Evolutionary conservation across 1,140 invertebrate genomes (phyloP).

Genomic region (Bombus soroeensis): DNA sequence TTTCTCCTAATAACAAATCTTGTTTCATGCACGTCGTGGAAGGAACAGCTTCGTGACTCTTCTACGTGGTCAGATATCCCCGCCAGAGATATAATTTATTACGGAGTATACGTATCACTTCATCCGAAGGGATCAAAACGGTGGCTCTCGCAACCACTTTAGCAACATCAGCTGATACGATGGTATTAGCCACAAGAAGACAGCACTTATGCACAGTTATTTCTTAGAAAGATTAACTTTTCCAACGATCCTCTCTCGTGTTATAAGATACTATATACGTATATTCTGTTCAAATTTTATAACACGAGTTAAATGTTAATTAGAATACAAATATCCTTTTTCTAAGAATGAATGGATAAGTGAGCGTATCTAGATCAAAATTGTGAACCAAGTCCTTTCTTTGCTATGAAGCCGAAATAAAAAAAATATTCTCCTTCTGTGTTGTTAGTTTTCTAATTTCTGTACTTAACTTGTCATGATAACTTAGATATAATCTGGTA

Average conservation of each 20-base stretch:
- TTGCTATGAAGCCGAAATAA: too few species aligned
- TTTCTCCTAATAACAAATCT: neutral
- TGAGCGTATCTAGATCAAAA: too few species aligned
- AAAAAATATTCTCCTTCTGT: too few species aligned
- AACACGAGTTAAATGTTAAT: neutral
- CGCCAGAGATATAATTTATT: slow-evolving; percentile 1
- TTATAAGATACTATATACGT: neutral
- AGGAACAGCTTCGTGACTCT: neutral
- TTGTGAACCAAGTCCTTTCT: too few species aligned
- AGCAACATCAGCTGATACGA: neutral
- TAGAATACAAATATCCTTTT: too few species aligned
- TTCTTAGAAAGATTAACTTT: neutral
- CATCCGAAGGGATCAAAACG: slow-evolving; percentile 1
- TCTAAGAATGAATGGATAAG: neutral
- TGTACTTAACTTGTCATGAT: too few species aligned
- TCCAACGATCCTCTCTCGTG: neutral
- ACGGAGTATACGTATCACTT: neutral
- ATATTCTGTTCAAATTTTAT: neutral
- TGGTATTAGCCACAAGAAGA: neutral
- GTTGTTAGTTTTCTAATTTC: too few species aligned
- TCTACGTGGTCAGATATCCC: neutral
- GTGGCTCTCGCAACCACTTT: neutral
- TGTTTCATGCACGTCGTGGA: neutral
- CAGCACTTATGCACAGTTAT: slow-evolving; percentile 4
- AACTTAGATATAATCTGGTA: too few species aligned